A percentile compares a stretch with the other conserved stretches of the same genome.
Evolutionary conservation across 2,888 invertebrate species (phyloP).

Genomic region (Timema podura): DNA sequence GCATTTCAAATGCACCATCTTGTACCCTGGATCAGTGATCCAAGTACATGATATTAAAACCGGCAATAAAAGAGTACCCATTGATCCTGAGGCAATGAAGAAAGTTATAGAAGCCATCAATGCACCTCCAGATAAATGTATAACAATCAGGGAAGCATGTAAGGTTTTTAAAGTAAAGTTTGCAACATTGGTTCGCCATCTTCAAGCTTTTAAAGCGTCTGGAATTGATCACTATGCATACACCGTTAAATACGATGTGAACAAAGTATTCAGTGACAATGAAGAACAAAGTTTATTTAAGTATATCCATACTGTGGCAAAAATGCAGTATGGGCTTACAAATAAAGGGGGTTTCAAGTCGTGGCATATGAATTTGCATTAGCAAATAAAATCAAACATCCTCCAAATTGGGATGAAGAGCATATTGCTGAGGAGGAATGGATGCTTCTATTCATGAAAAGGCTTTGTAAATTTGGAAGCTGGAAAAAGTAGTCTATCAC

Average conservation of each 20-base stretch:
- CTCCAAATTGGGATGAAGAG: neutral
- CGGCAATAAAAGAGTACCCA: neutral
- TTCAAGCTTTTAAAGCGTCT: neutral
- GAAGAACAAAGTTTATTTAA: neutral
- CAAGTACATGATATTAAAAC: neutral
- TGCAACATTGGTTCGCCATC: neutral
- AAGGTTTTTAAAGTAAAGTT: neutral
- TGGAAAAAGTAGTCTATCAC: neutral
- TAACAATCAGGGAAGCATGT: neutral
- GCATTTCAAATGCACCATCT: too few relatives aligned
- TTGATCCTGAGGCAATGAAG: constrained; percentile 3
- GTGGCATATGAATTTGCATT: neutral
- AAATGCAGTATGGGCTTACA: constrained; percentile 3
- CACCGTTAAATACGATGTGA: neutral
- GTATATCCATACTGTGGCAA: neutral
- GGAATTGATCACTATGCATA: neutral
- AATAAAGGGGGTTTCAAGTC: neutral
- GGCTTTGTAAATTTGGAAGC: neutral
- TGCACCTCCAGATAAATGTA: constrained; percentile 5
- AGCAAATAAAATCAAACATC: neutral
- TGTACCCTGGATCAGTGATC: too few relatives aligned
- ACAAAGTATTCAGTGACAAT: neutral
- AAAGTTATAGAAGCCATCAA: neutral
- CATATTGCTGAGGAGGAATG: neutral
- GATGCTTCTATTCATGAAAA: neutral